Evolutionary conservation across 2,888 invertebrate species (phyloP).

Genomic region (Seladonia tumulorum): DNA sequence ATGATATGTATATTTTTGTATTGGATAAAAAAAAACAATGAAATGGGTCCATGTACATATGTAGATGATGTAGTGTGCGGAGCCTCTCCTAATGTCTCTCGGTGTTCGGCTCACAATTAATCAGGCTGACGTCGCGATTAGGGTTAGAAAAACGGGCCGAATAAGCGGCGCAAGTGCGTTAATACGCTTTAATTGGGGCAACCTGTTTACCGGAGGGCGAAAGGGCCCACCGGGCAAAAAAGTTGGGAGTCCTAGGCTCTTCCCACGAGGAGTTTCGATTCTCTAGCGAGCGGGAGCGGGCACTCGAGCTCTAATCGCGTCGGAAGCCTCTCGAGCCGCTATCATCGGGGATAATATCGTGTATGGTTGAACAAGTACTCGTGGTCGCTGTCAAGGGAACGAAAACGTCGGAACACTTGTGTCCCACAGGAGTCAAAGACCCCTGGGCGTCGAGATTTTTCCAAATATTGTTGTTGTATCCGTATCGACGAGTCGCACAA

Average conservation of each 20-base stretch:
- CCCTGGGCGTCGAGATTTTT: conserved; percentile 71
- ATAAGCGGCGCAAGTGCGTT: neutral
- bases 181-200: neutral
- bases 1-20: too few species aligned
- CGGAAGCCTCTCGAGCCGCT: conserved; percentile 70
- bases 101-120: neutral
- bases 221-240: conserved; percentile 6
- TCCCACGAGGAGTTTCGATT: conserved; percentile 66
- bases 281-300: conserved; percentile 26
- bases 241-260: conserved; percentile 13
- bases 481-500: conserved; percentile 52
- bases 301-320: conserved; percentile 64
- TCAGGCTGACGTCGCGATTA: neutral
- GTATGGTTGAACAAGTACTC: conserved; percentile 67
- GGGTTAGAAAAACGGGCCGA: neutral
- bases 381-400: conserved; percentile 61
- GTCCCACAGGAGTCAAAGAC: conserved; percentile 73
- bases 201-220: conserved; percentile 8
- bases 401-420: conserved; percentile 54
- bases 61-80: too few species aligned
- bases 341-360: conserved; percentile 69
- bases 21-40: too few species aligned
- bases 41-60: too few species aligned
- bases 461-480: conserved; percentile 78
- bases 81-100: neutral